These are phyloP conservation scores for Silurus lanzhouensis DNA, from an alignment of 2,797 vertebrate species.

Conservation along the genomic window DNA sequence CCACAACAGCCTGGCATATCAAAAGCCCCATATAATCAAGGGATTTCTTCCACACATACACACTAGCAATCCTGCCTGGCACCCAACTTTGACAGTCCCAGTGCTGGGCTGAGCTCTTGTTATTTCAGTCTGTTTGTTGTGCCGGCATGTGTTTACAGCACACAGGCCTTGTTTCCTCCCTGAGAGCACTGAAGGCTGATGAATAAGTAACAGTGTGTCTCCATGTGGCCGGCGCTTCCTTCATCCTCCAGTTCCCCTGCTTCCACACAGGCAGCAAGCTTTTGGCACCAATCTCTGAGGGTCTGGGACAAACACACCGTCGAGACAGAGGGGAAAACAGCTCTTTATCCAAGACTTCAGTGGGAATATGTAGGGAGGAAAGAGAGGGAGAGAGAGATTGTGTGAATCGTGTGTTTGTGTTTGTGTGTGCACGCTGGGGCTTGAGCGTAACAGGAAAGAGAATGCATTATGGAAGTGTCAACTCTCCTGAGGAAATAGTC, in stretches of 20 bases:
- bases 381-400: slow-evolving; percentile 32
- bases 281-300: slow-evolving; percentile 66
- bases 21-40: slow-evolving; percentile 54
- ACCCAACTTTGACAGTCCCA: slow-evolving; percentile 75
- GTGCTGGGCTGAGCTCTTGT: slow-evolving; percentile 61
- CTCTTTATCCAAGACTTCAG: slow-evolving; percentile 79
- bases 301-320: slow-evolving; percentile 73
- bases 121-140: slow-evolving; percentile 63
- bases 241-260: slow-evolving; percentile 64
- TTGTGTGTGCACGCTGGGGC: slow-evolving; percentile 37
- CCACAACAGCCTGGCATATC: slow-evolving; percentile 50
- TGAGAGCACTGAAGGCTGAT: slow-evolving; percentile 75
- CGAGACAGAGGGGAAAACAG: slow-evolving; percentile 67
- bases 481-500: slow-evolving; percentile 62
- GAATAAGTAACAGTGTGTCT: slow-evolving; percentile 82
- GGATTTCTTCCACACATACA: slow-evolving; percentile 47
- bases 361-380: slow-evolving; percentile 72
- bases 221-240: slow-evolving; percentile 59
- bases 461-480: slow-evolving; percentile 65
- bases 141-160: slow-evolving; percentile 78
- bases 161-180: slow-evolving; percentile 77
- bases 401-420: slow-evolving; percentile 2
- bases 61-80: slow-evolving; percentile 48
- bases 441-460: slow-evolving; percentile 58
- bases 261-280: slow-evolving; percentile 66